These are phyloP conservation scores for Helogale parvula DNA, from an alignment of 2,113 vertebrate genomes.

Conservation along the genomic window DNA sequence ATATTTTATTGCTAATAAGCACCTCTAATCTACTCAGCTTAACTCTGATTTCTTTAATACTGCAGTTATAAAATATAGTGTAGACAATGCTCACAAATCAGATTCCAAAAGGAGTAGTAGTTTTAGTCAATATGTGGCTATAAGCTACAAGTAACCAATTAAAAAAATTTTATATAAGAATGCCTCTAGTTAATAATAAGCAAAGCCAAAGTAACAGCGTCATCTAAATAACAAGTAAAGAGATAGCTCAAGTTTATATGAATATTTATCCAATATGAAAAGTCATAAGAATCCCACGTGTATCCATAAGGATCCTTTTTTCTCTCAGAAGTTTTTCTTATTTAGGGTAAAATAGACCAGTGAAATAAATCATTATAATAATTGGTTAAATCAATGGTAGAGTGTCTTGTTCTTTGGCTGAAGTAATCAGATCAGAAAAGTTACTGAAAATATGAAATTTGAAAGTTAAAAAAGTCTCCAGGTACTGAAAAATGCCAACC, in stretches of 20 bases:
- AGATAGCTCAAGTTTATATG: background rate
- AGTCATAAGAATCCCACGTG: background rate
- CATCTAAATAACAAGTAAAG: background rate
- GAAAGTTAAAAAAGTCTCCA: background rate
- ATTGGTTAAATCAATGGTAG: background rate
- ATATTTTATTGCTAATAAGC: conserved; percentile 62
- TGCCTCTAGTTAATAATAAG: conserved; percentile 2
- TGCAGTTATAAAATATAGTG: background rate
- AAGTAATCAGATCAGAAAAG: conserved; percentile 13
- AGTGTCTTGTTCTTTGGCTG: background rate
- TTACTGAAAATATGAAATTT: background rate
- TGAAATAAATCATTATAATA: background rate
- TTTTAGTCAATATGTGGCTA: background rate
- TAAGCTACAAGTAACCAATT: background rate
- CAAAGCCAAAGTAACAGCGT: conserved; percentile 24
- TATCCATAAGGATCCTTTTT: background rate
- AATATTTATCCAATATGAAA: background rate
- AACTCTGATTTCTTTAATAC: conserved; percentile 24
- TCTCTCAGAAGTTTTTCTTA: background rate
- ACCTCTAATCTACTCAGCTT: conserved; percentile 49
- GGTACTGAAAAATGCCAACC: background rate
- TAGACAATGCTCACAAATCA: background rate
- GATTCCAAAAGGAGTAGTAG: background rate
- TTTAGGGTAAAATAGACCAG: background rate
- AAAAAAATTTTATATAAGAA: conserved; percentile 35